Conservation (phyloP, 2,888 invertebrate genomes). For the Plagiodera versicolora region DNA sequence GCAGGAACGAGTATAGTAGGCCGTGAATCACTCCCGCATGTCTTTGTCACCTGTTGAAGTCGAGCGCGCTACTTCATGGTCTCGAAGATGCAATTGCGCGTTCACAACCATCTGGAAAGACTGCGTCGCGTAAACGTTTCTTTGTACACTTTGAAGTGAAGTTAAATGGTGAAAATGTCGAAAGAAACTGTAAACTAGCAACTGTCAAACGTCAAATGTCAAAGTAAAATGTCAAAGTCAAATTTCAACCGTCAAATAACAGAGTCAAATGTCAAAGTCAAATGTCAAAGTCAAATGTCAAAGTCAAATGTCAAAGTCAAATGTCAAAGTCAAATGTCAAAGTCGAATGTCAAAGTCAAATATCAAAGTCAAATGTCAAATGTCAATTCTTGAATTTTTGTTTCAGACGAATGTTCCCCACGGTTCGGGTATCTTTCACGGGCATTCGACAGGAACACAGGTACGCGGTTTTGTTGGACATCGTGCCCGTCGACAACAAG, state of each 20-base stretch:
- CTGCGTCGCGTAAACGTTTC: slow-evolving; percentile 26
- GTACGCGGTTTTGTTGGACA: slow-evolving; percentile 93
- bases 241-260: too few species aligned
- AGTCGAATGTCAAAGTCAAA: too few species aligned
- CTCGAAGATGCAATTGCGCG: slow-evolving; percentile 47
- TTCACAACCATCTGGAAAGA: slow-evolving; percentile 27
- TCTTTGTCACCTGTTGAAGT: slow-evolving; percentile 45
- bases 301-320: too few species aligned
- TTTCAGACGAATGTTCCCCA: slow-evolving; percentile 96
- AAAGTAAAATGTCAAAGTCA: too few species aligned
- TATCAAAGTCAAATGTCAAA: too few species aligned
- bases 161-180: slow-evolving; percentile 39
- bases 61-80: slow-evolving; percentile 50
- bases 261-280: too few species aligned
- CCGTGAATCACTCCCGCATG: slow-evolving; percentile 38
- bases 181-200: too few species aligned
- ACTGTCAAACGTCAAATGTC: too few species aligned
- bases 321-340: too few species aligned
- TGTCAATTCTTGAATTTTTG: too few species aligned
- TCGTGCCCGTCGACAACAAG: slow-evolving; percentile 95
- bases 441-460: slow-evolving; percentile 79
- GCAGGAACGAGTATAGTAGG: slow-evolving; percentile 28
- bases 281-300: too few species aligned
- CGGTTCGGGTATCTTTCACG: slow-evolving; percentile 90
- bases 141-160: slow-evolving; percentile 38